These are phyloP conservation scores for Callionymus lyra DNA, from an alignment of 2,113 vertebrate species.

Conservation along the genomic window DNA sequence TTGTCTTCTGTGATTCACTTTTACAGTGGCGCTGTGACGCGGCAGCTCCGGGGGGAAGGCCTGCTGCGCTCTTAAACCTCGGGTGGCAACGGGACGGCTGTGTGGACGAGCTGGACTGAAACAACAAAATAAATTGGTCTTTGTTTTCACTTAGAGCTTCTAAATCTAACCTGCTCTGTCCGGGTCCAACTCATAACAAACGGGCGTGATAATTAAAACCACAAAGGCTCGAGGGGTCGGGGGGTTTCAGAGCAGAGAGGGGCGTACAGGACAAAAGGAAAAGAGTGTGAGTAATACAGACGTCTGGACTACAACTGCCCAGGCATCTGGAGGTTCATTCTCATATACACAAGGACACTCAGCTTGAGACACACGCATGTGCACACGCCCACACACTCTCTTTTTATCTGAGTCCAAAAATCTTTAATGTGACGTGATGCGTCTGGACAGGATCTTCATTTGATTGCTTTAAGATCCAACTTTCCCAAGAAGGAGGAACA, in stretches of 20 bases:
- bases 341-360: conserved; percentile 20
- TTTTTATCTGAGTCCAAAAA: neutral
- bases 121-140: neutral
- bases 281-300: conserved; percentile 44
- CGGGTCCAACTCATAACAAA: conserved; percentile 44
- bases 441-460: conserved; percentile 1
- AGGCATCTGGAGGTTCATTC: conserved; percentile 37
- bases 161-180: conserved; percentile 12
- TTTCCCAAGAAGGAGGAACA: conserved; percentile 3
- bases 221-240: conserved; percentile 32
- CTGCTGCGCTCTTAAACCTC: conserved; percentile 14
- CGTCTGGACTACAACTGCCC: conserved; percentile 41
- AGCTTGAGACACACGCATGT: conserved; percentile 10
- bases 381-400: neutral
- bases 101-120: neutral
- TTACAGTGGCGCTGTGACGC: conserved; percentile 23
- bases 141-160: neutral
- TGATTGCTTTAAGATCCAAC: conserved; percentile 12
- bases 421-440: neutral
- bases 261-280: conserved; percentile 38
- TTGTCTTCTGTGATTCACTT: conserved; percentile 17
- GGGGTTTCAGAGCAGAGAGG: neutral
- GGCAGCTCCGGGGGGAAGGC: conserved; percentile 11
- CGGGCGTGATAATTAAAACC: conserved; percentile 53
- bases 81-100: conserved; percentile 8